Conservation (phyloP, 2,113 vertebrate genomes). For the Barnardius zonarius region DNA sequence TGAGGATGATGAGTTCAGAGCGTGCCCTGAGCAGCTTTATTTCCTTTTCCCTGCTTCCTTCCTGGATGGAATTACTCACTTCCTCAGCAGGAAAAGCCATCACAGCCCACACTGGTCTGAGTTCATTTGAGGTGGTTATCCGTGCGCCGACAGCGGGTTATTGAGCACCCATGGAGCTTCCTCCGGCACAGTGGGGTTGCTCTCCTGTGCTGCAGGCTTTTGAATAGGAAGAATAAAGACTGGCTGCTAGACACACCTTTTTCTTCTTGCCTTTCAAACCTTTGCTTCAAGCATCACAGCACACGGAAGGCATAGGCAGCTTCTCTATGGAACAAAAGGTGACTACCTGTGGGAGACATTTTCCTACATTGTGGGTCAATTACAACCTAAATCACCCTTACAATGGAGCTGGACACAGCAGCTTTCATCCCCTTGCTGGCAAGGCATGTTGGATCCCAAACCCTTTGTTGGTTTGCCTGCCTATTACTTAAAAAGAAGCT, state of each 20-base stretch:
- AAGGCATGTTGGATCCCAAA: not conserved
- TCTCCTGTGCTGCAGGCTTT: not conserved
- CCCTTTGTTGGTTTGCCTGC: not conserved
- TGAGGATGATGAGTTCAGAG: not conserved
- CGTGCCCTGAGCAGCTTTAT: not conserved
- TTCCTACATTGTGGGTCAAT: not conserved
- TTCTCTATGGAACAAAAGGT: not conserved
- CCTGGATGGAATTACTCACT: conserved; percentile 46
- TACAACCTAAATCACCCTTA: not conserved
- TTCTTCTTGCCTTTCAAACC: not conserved
- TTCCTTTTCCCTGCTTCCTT: conserved; percentile 19
- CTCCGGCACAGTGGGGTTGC: not conserved
- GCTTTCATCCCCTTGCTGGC: not conserved
- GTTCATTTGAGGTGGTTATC: not conserved
- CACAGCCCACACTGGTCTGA: not conserved
- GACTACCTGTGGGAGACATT: not conserved
- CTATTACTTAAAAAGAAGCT: not conserved
- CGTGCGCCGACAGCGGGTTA: not conserved
- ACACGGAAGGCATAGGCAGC: fast-evolving
- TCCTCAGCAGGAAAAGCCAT: conserved; percentile 43
- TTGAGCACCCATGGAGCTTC: not conserved
- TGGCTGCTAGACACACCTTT: not conserved
- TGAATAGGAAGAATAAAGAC: not conserved
- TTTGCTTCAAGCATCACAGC: not conserved
- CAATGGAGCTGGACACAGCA: fast-evolving